Conservation (phyloP, 2,113 vertebrate species). For the Australoheros scitulus region DNA sequence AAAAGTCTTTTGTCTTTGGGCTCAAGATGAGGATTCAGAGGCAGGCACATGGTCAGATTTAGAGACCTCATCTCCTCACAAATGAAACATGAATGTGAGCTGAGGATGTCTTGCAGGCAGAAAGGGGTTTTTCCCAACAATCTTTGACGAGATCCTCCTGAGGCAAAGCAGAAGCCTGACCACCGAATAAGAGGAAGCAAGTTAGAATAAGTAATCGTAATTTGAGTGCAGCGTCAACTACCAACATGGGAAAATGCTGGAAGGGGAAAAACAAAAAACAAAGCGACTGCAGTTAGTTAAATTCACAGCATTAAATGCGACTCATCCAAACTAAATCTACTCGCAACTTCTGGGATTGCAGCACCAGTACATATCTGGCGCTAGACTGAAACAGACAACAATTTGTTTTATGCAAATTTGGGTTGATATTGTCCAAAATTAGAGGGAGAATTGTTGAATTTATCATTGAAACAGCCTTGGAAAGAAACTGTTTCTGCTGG, state of each 20-base stretch:
- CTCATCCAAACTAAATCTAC: conserved; percentile 5
- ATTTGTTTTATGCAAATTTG: conserved; percentile 62
- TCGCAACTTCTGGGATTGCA: conserved; percentile 1
- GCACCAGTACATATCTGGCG: conserved; percentile 34
- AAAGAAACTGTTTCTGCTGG: conserved; percentile 52
- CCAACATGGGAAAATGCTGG: background rate
- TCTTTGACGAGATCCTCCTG: conserved; percentile 14
- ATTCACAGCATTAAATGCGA: background rate
- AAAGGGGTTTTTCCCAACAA: conserved; percentile 40
- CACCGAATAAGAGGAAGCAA: background rate
- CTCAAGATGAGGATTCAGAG: background rate
- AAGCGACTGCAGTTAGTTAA: background rate
- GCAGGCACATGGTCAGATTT: conserved; percentile 42
- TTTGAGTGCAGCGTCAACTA: background rate
- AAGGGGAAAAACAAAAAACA: background rate
- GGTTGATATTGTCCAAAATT: conserved; percentile 52
- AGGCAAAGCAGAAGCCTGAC: conserved; percentile 35
- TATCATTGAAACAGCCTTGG: conserved; percentile 48
- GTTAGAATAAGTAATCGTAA: conserved; percentile 1
- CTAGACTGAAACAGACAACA: conserved; percentile 23
- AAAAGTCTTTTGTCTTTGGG: background rate
- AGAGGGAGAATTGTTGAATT: conserved; percentile 55
- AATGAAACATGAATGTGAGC: conserved; percentile 3
- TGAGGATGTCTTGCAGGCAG: conserved; percentile 29
- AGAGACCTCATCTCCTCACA: conserved; percentile 9